phyloP scores from a whole-genome alignment of 2,797 vertebrate genomes.

The Enteromius mattozi region DNA sequence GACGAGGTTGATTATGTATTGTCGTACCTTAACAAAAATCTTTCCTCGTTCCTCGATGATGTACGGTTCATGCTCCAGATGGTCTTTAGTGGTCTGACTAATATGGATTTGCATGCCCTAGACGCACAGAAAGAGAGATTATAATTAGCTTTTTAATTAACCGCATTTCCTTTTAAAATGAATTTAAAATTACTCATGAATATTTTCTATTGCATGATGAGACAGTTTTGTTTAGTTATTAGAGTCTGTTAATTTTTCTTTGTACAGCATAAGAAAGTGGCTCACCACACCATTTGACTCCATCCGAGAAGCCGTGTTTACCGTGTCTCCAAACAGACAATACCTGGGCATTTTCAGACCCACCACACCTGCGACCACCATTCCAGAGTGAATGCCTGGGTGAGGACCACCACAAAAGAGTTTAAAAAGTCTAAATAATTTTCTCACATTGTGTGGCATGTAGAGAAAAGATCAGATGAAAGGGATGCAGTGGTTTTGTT shows the following conservation, averaged over 20 bases:
- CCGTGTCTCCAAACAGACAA: conserved; percentile 77
- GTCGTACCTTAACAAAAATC: conserved; percentile 78
- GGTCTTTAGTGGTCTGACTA: conserved; percentile 81
- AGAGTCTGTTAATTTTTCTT: background rate
- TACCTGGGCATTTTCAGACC: conserved; percentile 82
- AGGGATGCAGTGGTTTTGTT: background rate
- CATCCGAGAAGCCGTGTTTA: conserved; percentile 81
- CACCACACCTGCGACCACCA: conserved; percentile 79
- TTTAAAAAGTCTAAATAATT: background rate
- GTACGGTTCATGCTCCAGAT: conserved; percentile 81
- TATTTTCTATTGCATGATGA: background rate
- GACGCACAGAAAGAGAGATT: conserved; percentile 56
- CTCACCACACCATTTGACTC: conserved; percentile 81
- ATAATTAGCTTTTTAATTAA: conserved; percentile 28
- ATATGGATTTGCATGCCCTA: conserved; percentile 84
- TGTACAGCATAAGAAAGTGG: background rate
- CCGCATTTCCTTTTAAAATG: background rate
- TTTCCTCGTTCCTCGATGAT: conserved; percentile 80
- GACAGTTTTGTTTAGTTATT: background rate
- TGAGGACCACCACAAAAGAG: background rate
- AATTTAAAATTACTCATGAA: conserved; percentile 21
- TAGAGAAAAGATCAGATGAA: background rate
- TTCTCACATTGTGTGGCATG: background rate
- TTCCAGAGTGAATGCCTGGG: conserved; percentile 78
- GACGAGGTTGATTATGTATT: background rate